These are phyloP conservation scores for Nycticryphes semicollaris DNA, from an alignment of 2,113 vertebrate species.

Conservation along the genomic window DNA sequence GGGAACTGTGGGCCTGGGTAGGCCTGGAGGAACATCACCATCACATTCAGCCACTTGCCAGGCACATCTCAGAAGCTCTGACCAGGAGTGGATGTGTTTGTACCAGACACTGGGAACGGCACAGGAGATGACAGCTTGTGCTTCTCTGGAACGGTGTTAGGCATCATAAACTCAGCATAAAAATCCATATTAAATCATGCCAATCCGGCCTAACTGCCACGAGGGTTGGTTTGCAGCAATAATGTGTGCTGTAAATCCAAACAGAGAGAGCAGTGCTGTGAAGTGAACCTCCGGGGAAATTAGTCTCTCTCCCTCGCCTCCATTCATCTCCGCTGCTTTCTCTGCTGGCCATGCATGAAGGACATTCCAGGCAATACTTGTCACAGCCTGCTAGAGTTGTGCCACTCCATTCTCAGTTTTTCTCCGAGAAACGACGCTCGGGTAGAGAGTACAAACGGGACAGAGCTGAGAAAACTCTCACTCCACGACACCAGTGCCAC, in stretches of 20 bases:
- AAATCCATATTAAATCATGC: not conserved
- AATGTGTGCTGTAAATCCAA: not conserved
- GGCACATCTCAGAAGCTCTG: not conserved
- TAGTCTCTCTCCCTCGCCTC: not conserved
- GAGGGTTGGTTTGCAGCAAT: not conserved
- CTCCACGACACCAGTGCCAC: fast-evolving
- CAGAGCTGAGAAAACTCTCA: not conserved
- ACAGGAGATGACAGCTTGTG: not conserved
- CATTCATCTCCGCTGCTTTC: not conserved
- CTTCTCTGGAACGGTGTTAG: not conserved
- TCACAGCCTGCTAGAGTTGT: not conserved
- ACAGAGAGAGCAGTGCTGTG: not conserved
- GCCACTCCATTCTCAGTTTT: not conserved
- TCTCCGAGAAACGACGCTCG: not conserved
- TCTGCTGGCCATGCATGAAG: not conserved
- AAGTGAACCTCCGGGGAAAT: not conserved
- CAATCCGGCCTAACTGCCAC: not conserved
- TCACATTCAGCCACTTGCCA: not conserved
- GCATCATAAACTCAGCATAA: not conserved
- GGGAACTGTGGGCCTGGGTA: not conserved
- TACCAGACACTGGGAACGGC: not conserved
- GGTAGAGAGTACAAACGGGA: not conserved
- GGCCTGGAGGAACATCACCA: not conserved
- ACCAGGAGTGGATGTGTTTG: not conserved
- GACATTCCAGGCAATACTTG: not conserved